Evolutionary conservation across 2,797 vertebrate genomes (phyloP).

Genomic region (Notolepis coatsorum): DNA sequence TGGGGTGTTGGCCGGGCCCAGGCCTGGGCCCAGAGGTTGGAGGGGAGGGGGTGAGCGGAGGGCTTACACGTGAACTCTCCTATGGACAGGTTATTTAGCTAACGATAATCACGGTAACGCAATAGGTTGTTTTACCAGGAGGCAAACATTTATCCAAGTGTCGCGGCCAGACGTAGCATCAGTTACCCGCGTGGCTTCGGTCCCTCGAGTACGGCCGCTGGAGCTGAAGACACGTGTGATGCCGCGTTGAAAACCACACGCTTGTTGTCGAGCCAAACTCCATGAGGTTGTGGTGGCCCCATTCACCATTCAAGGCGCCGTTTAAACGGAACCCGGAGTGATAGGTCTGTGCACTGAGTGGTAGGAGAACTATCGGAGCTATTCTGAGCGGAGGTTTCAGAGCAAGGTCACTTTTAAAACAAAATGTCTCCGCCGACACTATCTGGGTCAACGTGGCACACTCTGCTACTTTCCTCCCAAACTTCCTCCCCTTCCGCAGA

Average conservation of each 20-base stretch:
- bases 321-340: conserved; percentile 49
- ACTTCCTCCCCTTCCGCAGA: conserved; percentile 76
- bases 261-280: conserved; percentile 9
- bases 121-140: not conserved
- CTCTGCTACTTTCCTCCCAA: conserved; percentile 79
- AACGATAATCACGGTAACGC: conserved; percentile 20
- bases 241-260: not conserved
- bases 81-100: conserved; percentile 33
- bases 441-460: conserved; percentile 83
- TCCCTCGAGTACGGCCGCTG: not conserved
- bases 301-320: conserved; percentile 27
- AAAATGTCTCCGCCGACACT: conserved; percentile 79
- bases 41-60: conserved; percentile 40
- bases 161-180: not conserved
- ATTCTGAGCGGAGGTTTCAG: conserved; percentile 83
- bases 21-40: conserved; percentile 8
- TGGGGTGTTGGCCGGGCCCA: conserved; percentile 32
- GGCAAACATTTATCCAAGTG: not conserved
- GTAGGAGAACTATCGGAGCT: conserved; percentile 71
- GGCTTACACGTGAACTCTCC: conserved; percentile 47
- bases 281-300: conserved; percentile 17
- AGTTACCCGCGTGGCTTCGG: not conserved
- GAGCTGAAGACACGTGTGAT: not conserved
- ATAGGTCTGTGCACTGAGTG: conserved; percentile 53
- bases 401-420: conserved; percentile 89